Evolutionary conservation across 1,140 invertebrate species (phyloP).

Genomic region (Luehdorfia chinensis): DNA sequence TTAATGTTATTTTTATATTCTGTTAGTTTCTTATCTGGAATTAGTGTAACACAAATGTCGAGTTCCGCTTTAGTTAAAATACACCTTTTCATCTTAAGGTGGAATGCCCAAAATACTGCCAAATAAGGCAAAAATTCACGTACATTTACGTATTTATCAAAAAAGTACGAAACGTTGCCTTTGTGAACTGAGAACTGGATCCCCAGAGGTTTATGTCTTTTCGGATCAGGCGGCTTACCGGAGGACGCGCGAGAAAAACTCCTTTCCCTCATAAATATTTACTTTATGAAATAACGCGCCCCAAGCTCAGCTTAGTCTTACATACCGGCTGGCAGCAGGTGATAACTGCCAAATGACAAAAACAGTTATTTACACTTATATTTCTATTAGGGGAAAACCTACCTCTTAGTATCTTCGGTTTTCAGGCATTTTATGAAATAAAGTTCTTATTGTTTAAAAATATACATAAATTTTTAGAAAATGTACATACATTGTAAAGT

Average conservation of each 20-base stretch:
- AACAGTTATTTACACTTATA: conserved; percentile 42
- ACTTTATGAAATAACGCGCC: conserved; percentile 74
- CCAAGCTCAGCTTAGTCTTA: conserved; percentile 57
- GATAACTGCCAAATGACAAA: conserved; percentile 65
- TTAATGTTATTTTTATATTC: too few species aligned
- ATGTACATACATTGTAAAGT: too few species aligned
- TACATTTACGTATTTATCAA: conserved; percentile 21
- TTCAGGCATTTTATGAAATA: background rate
- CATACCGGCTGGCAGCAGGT: conserved; percentile 57
- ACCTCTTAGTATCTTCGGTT: conserved; percentile 1
- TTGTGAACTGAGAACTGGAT: conserved; percentile 68
- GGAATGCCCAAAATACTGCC: too few species aligned
- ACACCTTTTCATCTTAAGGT: too few species aligned
- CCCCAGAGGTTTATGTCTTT: conserved; percentile 72
- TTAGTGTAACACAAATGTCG: too few species aligned
- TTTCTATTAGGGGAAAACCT: conserved; percentile 22
- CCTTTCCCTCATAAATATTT: conserved; percentile 75
- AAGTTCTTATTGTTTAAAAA: background rate
- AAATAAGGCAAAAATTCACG: too few species aligned
- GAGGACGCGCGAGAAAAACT: conserved; percentile 57
- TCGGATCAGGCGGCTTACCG: conserved; percentile 70
- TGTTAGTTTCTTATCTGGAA: too few species aligned
- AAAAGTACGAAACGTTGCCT: conserved; percentile 53
- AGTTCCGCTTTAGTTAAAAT: too few species aligned
- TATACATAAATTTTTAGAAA: too few species aligned